Evolutionary conservation across 2,888 invertebrate species (phyloP), one percentile per base, ranked within the genome.

Genomic region (Hyposoter didymator): DNA sequence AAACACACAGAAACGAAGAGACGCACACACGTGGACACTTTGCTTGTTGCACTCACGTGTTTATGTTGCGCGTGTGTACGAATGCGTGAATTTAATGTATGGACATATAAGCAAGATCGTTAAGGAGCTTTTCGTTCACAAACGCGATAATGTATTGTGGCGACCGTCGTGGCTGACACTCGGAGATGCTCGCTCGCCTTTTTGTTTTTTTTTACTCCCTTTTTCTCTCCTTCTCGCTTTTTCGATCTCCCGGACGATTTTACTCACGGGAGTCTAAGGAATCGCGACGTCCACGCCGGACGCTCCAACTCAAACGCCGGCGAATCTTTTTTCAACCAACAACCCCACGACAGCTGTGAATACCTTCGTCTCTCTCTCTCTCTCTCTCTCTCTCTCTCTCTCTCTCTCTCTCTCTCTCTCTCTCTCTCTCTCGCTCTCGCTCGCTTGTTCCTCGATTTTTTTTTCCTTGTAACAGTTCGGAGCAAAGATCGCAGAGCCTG

Each of bases 121-220:
- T 55, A 45, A 72, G 76, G 47, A 55, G 17, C 47, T 83, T 76
- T 73, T 84, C 73, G 73, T 84, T 76, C 39, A 66, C 49, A 73
- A 81, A 73, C 76, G 69, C 84, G 81, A 84, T 84, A 84, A 84
- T 73, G 76, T 84, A 80, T 84, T 76, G 78, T 81, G n/a, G 67
- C 73, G 69, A 52, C 62, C 49, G 67, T 78, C 76, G 47, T n/a
- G 75, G n/a, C 75, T 76, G 84, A 84, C 84, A 84, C 76, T 84
- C 72, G 19, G 84, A 84, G 84, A 84, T 73, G 66, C 66, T 39
- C 70, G 75, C 52, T 64, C 52, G 32, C 78, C 39, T 19, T 35
- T 70, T 12, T 52, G 55, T n/a, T 59, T 43, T 73, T 84, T 39
- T 52, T 84, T 19, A 64, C 62, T 28, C 73, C 19, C 22, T 75